Percentiles rank a stretch among this genome's conserved stretches.
Conservation (phyloP, 92 coral and sea anemone species). For the Galaxea fascicularis region DNA sequence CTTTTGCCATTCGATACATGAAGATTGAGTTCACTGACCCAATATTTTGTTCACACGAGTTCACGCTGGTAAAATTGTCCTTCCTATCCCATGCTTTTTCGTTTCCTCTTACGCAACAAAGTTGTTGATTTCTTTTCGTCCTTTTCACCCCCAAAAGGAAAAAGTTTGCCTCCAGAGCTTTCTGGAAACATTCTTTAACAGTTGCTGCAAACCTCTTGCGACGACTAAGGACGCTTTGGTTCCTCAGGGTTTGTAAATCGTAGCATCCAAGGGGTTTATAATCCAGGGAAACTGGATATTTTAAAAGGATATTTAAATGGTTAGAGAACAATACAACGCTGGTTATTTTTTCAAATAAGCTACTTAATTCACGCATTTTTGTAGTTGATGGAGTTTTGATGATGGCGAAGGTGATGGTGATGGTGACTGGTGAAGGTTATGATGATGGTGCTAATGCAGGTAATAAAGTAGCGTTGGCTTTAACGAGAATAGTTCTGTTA, state of each 20-base stretch:
- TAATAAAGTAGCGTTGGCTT: too few species aligned
- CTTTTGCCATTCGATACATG: background rate
- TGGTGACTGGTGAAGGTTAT: too few species aligned
- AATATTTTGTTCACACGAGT: background rate
- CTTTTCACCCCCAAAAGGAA: background rate
- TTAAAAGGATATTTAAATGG: background rate
- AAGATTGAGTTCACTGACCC: background rate
- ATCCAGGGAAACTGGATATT: background rate
- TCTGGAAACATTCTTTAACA: background rate
- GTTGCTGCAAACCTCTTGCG: background rate
- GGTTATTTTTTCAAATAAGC: too few species aligned
- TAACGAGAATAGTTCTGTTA: too few species aligned
- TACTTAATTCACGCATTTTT: too few species aligned
- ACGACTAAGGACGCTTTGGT: background rate
- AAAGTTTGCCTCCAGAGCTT: background rate
- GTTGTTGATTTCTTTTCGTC: background rate
- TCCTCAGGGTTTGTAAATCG: background rate
- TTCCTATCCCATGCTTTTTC: background rate
- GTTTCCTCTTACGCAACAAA: background rate
- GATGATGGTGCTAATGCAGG: too few species aligned
- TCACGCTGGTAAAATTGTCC: background rate
- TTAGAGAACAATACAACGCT: too few species aligned
- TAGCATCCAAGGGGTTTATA: background rate
- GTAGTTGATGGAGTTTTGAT: too few species aligned
- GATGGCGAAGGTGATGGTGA: too few species aligned